These are phyloP conservation scores for Oncorhynchus keta DNA, from an alignment of 2,113 vertebrate genomes.

Conservation along the genomic window DNA sequence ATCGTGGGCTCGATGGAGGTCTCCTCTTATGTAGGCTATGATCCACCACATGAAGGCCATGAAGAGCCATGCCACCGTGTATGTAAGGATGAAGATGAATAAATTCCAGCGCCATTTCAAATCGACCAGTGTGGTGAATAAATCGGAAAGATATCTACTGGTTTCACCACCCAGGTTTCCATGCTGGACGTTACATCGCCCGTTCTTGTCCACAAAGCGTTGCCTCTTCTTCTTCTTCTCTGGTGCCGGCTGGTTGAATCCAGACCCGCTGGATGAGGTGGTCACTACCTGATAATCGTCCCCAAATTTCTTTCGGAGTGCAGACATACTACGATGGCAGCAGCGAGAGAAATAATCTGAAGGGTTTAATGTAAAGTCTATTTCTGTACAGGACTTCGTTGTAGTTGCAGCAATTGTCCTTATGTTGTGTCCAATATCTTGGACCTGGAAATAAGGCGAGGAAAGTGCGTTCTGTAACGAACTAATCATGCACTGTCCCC, in stretches of 20 bases:
- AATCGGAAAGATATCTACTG: conserved; percentile 96
- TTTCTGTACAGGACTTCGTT: conserved; percentile 13
- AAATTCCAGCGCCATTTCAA: conserved; percentile 99
- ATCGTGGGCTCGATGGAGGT: conserved; percentile 89
- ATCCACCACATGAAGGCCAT: conserved; percentile 99
- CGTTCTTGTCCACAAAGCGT: conserved; percentile 99
- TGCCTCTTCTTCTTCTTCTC: conserved; percentile 93
- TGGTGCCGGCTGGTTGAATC: conserved; percentile 81
- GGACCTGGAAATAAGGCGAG: conserved; percentile 44
- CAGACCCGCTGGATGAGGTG: conserved; percentile 91
- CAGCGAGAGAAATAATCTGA: conserved; percentile 67
- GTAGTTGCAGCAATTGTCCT: conserved; percentile 52
- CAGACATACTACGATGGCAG: conserved; percentile 91
- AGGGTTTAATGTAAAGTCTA: conserved; percentile 52
- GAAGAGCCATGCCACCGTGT: conserved; percentile 98
- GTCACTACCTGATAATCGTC: conserved; percentile 98
- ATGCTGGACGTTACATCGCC: conserved; percentile 97
- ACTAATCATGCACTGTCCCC: conserved; percentile 60
- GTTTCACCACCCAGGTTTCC: conserved; percentile 97
- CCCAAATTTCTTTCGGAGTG: conserved; percentile 97
- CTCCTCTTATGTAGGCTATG: conserved; percentile 94
- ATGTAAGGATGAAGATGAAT: conserved; percentile 97
- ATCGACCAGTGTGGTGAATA: conserved; percentile 98
- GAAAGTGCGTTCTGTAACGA: conserved; percentile 61
- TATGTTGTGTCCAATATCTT: conserved; percentile 59